Conservation (phyloP, 2,113 vertebrate species). For the Seriola dumerili region DNA sequence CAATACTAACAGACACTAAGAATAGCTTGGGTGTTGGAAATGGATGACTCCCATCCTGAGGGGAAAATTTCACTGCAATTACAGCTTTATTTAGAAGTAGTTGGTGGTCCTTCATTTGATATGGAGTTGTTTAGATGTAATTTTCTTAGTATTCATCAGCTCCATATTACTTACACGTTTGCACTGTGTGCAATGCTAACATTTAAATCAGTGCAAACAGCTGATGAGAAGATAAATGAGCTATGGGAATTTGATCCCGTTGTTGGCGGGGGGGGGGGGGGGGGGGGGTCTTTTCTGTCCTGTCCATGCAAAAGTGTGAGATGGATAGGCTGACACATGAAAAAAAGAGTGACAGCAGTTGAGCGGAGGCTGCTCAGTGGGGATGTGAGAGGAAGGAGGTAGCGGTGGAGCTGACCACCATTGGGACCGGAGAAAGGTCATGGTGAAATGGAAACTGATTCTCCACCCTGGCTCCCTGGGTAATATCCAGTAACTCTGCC, state of each 20-base stretch:
- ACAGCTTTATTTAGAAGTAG: slow-evolving; percentile 69
- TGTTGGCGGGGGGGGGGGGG: slow-evolving; percentile 73
- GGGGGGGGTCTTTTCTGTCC: slow-evolving; percentile 75
- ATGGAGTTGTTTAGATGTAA: slow-evolving; percentile 64
- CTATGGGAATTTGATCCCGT: slow-evolving; percentile 84
- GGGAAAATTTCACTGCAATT: slow-evolving; percentile 72
- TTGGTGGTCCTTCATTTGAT: slow-evolving; percentile 70
- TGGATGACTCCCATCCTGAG: slow-evolving; percentile 79
- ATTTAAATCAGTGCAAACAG: slow-evolving; percentile 74
- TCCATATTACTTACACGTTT: slow-evolving; percentile 66
- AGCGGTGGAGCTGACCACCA: slow-evolving; percentile 71
- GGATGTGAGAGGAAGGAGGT: slow-evolving; percentile 80
- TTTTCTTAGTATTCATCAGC: slow-evolving; percentile 68
- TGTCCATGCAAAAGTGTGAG: slow-evolving; percentile 83
- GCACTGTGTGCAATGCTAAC: slow-evolving; percentile 69
- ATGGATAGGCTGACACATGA: slow-evolving; percentile 80
- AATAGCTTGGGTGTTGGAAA: slow-evolving; percentile 82
- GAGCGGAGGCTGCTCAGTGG: slow-evolving; percentile 79
- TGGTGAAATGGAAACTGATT: slow-evolving; percentile 88
- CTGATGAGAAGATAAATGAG: slow-evolving; percentile 82
- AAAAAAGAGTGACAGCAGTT: slow-evolving; percentile 77
- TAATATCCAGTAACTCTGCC: slow-evolving; percentile 91
- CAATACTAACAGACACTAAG: slow-evolving; percentile 79
- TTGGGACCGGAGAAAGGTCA: slow-evolving; percentile 86
- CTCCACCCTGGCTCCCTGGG: slow-evolving; percentile 86